phyloP scores from a whole-genome alignment of 2,888 invertebrate genomes.

The Acanthoscelides obtectus region DNA sequence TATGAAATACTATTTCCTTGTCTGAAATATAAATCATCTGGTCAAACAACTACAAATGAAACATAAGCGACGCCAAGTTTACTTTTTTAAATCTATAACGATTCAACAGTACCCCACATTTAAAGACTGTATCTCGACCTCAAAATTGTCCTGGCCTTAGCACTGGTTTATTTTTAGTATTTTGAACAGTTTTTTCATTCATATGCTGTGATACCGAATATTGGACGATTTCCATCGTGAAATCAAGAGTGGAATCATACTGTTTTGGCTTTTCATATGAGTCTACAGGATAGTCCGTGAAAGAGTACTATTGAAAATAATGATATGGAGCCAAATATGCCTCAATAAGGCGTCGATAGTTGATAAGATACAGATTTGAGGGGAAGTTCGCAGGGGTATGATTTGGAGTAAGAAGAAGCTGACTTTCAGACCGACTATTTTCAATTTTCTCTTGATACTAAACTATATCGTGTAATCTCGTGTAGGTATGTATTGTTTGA shows the following conservation, averaged over 20 bases:
- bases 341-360: too few species aligned
- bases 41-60: background rate
- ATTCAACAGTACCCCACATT: background rate
- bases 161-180: conserved; percentile 15
- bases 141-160: background rate
- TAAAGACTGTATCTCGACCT: background rate
- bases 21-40: background rate
- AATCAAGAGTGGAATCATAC: background rate
- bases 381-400: too few species aligned
- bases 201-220: conserved; percentile 11
- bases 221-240: conserved; percentile 12
- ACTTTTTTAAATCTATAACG: background rate
- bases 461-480: too few species aligned
- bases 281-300: too few species aligned
- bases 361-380: too few species aligned
- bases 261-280: background rate
- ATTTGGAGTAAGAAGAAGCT: too few species aligned
- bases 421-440: too few species aligned
- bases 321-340: too few species aligned
- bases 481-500: too few species aligned
- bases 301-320: too few species aligned
- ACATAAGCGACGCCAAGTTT: background rate
- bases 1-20: too few species aligned
- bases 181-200: conserved; percentile 13
- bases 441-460: too few species aligned